These are phyloP conservation scores for Plagodis pulveraria DNA, from an alignment of 2,888 invertebrate genomes.

Conservation along the genomic window DNA sequence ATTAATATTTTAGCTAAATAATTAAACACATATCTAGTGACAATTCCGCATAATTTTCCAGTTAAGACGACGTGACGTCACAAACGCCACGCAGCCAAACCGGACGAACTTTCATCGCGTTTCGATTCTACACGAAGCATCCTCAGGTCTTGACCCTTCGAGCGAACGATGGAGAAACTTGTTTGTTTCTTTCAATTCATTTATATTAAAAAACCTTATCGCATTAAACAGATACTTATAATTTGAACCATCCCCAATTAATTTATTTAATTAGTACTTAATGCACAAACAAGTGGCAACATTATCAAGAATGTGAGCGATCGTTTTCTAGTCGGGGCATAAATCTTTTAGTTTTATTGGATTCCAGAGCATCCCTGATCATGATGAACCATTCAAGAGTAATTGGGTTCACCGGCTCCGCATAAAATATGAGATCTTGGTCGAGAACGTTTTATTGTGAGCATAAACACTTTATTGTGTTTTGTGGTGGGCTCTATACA, in stretches of 20 bases:
- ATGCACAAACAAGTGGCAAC: conserved; percentile 67
- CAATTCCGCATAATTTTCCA: too few relatives aligned
- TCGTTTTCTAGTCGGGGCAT: conserved; percentile 63
- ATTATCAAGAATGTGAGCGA: conserved; percentile 60
- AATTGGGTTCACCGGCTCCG: conserved; percentile 79
- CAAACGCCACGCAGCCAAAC: too few relatives aligned
- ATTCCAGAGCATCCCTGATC: conserved; percentile 76
- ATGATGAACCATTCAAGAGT: conserved; percentile 80
- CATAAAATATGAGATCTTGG: conserved; percentile 79
- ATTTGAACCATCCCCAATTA: conserved; percentile 15
- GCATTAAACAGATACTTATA: conserved; percentile 1
- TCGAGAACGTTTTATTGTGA: conserved; percentile 76
- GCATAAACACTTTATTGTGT: conserved; percentile 81
- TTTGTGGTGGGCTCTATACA: conserved; percentile 65
- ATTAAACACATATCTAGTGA: too few relatives aligned
- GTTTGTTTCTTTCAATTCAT: too few relatives aligned
- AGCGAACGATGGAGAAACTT: too few relatives aligned
- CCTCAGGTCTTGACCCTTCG: too few relatives aligned
- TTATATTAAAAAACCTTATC: conserved; percentile 1
- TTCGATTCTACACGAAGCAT: too few relatives aligned
- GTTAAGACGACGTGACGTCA: too few relatives aligned
- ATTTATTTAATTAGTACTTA: conserved; percentile 47
- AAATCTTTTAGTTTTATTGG: conserved; percentile 78
- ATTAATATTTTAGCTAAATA: too few relatives aligned
- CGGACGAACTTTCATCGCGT: too few relatives aligned